These are phyloP conservation scores for Myocastor coypus DNA, from an alignment of 2,113 vertebrate genomes.

Conservation along the genomic window DNA sequence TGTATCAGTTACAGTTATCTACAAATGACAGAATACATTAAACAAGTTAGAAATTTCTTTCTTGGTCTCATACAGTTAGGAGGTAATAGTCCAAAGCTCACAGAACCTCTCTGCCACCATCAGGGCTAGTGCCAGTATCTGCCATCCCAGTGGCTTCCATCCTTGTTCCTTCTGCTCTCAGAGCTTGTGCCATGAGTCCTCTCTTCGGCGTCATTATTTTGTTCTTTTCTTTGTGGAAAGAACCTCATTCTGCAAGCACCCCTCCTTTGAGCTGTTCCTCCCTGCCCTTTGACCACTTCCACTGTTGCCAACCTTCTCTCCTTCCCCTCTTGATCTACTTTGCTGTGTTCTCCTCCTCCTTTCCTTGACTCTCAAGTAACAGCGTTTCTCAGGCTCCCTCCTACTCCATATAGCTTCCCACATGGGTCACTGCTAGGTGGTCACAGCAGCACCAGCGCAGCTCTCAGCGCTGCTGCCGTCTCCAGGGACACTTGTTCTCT, in stretches of 20 bases:
- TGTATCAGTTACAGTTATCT: conserved; percentile 20
- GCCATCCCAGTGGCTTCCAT: neutral
- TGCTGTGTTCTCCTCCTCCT: conserved; percentile 48
- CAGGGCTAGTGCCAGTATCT: neutral
- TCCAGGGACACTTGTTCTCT: neutral
- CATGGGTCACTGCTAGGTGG: neutral
- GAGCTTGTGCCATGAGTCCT: neutral
- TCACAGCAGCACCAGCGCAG: neutral
- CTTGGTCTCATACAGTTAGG: neutral
- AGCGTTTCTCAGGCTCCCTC: neutral
- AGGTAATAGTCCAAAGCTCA: neutral
- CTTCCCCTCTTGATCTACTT: neutral
- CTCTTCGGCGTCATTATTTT: neutral
- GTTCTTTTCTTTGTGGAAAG: conserved; percentile 11
- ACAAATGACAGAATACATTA: conserved; percentile 13
- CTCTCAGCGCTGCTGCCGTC: neutral
- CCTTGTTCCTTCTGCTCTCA: neutral
- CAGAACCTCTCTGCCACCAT: neutral
- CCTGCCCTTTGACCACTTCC: neutral
- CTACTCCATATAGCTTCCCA: neutral
- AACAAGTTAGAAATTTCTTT: conserved; percentile 35
- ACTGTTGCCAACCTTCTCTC: neutral
- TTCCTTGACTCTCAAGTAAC: neutral
- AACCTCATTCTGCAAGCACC: neutral
- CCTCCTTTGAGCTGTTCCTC: neutral